phyloP scores from a whole-genome alignment of 2,113 vertebrate genomes.

The Myrmecobius fasciatus region DNA sequence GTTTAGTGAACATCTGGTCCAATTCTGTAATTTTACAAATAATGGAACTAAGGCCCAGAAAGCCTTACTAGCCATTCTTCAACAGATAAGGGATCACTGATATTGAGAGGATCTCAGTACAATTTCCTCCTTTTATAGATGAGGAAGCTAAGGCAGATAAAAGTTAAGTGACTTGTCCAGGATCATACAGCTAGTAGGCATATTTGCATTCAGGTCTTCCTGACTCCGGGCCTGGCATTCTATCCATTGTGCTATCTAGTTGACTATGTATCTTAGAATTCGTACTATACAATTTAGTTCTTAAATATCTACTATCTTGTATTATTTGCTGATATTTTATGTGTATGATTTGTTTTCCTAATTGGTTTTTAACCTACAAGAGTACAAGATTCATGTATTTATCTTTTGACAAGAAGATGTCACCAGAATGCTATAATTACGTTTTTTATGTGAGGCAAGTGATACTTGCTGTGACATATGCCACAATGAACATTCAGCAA shows the following conservation, averaged over 20 bases:
- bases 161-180: not conserved
- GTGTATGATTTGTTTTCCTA: not conserved
- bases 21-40: not conserved
- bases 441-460: not conserved
- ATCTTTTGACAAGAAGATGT: not conserved
- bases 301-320: not conserved
- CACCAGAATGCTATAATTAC: not conserved
- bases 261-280: not conserved
- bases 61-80: not conserved
- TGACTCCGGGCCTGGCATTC: not conserved
- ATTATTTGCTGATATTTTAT: not conserved
- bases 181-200: not conserved
- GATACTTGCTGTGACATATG: not conserved
- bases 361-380: not conserved
- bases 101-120: not conserved
- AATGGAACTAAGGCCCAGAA: not conserved
- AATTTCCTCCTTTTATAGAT: not conserved
- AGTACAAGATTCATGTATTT: not conserved
- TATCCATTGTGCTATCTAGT: not conserved
- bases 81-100: slow-evolving; percentile 8
- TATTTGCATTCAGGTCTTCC: not conserved
- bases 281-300: not conserved
- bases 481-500: not conserved
- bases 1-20: not conserved
- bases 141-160: not conserved